Conservation (phyloP, 2,113 vertebrate species). For the Brachypteracias leptosomus region DNA sequence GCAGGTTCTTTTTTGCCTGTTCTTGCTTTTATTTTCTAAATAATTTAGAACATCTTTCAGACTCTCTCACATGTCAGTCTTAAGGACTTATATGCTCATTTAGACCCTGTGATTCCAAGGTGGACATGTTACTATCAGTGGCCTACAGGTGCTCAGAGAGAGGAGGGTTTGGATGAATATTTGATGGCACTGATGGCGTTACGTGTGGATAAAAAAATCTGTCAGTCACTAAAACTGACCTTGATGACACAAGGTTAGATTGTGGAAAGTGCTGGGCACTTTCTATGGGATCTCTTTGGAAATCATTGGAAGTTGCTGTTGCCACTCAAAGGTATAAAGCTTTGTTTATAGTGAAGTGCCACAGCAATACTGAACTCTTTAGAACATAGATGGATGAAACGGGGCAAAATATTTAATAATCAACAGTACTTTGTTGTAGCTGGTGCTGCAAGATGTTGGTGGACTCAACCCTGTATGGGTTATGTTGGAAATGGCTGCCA, state of each 20-base stretch:
- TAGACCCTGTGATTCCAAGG: not conserved
- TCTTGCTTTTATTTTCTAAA: not conserved
- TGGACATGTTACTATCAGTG: rapidly evolving
- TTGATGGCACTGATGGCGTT: not conserved
- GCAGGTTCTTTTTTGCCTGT: not conserved
- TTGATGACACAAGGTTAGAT: not conserved
- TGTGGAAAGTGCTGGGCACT: not conserved
- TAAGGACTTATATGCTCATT: not conserved
- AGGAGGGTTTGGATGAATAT: not conserved
- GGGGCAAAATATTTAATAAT: not conserved
- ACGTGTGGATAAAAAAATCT: rapidly evolving
- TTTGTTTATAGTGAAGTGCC: not conserved
- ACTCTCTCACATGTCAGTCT: not conserved
- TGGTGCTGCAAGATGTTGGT: not conserved
- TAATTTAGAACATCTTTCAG: not conserved
- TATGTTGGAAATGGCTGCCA: not conserved
- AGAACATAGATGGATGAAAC: not conserved
- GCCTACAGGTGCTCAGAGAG: not conserved
- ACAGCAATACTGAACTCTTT: not conserved
- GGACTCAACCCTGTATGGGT: rapidly evolving
- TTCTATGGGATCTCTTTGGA: not conserved
- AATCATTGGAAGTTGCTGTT: not conserved
- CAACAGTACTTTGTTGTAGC: not conserved
- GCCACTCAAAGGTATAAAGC: not conserved
- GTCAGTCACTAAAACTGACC: not conserved